phyloP scores from a whole-genome alignment of 2,888 invertebrate species.

The Tromatobia lineatoria region DNA sequence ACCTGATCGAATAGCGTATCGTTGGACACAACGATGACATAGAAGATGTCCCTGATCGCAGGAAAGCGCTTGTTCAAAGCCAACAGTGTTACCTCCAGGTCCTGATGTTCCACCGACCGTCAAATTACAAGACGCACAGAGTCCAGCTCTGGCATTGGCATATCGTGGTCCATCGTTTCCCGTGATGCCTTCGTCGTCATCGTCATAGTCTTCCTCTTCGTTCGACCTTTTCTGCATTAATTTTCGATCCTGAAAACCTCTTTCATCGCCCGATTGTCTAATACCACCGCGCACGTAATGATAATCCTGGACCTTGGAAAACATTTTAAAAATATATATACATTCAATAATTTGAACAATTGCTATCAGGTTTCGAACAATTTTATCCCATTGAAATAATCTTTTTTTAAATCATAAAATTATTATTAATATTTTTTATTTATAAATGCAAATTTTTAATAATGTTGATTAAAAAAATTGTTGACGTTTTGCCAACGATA shows the following conservation, averaged over 20 bases:
- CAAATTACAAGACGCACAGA: constrained; percentile 77
- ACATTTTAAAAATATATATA: background rate
- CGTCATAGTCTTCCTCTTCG: constrained; percentile 54
- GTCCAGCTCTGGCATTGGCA: constrained; percentile 54
- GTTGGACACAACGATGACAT: constrained; percentile 79
- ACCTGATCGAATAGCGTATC: constrained; percentile 77
- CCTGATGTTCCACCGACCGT: constrained; percentile 69
- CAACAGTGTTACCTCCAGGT: constrained; percentile 61
- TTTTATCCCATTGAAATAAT: no score
- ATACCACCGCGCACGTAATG: constrained; percentile 50
- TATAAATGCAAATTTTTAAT: background rate
- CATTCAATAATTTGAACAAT: no score
- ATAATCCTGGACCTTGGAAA: constrained; percentile 53
- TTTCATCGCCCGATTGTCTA: constrained; percentile 60
- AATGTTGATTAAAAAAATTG: background rate
- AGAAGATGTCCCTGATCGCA: constrained; percentile 77
- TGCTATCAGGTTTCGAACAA: no score
- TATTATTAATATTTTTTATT: background rate
- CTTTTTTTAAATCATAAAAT: no score
- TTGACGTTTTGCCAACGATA: background rate
- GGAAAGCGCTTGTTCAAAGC: constrained; percentile 72
- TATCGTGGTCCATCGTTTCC: constrained; percentile 28
- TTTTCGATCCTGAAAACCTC: constrained; percentile 45
- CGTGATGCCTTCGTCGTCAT: constrained; percentile 72
- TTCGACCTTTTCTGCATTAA: constrained; percentile 33